A percentile compares a stretch with the other conserved stretches of the same genome.
Evolutionary conservation across 2,888 invertebrate genomes (phyloP).

Genomic region (Anagyrus pseudococci): DNA sequence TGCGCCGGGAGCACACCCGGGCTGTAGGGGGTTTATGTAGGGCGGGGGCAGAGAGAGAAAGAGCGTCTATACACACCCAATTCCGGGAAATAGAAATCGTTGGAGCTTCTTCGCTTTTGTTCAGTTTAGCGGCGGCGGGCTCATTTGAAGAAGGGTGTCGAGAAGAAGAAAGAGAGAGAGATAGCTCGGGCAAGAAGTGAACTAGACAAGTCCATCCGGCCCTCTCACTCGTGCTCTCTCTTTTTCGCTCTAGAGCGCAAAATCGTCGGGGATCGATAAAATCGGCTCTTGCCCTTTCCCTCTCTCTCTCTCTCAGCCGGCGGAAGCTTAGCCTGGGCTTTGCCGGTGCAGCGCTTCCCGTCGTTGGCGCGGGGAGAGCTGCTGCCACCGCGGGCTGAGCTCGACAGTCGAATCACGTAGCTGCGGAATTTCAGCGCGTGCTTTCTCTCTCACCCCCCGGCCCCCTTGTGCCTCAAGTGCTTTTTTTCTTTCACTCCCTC

Average conservation of each 20-base stretch:
- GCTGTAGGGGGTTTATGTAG: too few species aligned
- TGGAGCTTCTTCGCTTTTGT: neutral
- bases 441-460: slow-evolving; percentile 10
- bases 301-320: too few species aligned
- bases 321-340: neutral
- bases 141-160: slow-evolving; percentile 2
- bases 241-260: neutral
- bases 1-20: too few species aligned
- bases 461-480: too few species aligned
- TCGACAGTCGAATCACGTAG: slow-evolving; percentile 45
- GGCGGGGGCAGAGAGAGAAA: too few species aligned
- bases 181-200: slow-evolving; percentile 7
- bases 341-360: neutral
- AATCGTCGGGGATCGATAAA: slow-evolving; percentile 42
- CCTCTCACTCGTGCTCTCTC: neutral
- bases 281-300: slow-evolving; percentile 32
- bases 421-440: slow-evolving; percentile 39
- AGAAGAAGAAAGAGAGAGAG: too few species aligned
- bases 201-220: slow-evolving; percentile 14
- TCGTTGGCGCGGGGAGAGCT: too few species aligned
- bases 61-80: neutral
- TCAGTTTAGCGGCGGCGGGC: neutral
- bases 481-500: slow-evolving; percentile 22
- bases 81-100: slow-evolving; percentile 6
- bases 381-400: too few species aligned